Percentiles rank a stretch among this genome's conserved stretches.
Evolutionary conservation across 2,797 vertebrate species (phyloP).

Genomic region (Enteromius thamalakanensis): DNA sequence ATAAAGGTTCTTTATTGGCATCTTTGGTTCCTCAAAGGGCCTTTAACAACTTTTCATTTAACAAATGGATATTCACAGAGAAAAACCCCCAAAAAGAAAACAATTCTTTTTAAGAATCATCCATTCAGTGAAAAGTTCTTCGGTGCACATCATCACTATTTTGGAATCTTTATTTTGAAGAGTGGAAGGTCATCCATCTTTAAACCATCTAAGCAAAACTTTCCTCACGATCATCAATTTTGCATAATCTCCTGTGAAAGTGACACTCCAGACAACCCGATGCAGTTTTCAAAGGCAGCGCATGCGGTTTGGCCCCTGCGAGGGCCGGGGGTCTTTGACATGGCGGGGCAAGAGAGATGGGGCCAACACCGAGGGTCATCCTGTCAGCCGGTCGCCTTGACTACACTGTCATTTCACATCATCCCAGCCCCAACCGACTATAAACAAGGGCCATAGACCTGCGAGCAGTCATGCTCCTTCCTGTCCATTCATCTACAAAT

Average conservation of each 20-base stretch:
- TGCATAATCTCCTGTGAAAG: constrained; percentile 34
- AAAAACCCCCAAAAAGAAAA: no score
- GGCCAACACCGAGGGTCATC: constrained; percentile 36
- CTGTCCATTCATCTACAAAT: constrained; percentile 64
- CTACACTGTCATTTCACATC: constrained; percentile 52
- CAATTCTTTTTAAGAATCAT: no score
- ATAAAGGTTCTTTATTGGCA: no score
- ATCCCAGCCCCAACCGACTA: constrained; percentile 29
- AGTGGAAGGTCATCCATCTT: neutral
- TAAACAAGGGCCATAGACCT: constrained; percentile 54
- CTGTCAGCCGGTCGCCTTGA: constrained; percentile 40
- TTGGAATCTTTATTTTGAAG: neutral
- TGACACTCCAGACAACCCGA: constrained; percentile 9
- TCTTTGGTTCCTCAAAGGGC: no score
- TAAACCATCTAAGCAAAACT: constrained; percentile 1
- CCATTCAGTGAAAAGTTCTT: no score
- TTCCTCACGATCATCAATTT: constrained; percentile 31
- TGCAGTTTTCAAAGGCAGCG: constrained; percentile 14
- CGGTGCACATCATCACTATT: neutral
- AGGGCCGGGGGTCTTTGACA: constrained; percentile 15
- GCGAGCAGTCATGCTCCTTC: constrained; percentile 56
- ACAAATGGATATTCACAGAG: no score
- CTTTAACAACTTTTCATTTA: no score
- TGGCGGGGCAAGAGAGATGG: neutral
- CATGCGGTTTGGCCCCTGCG: neutral